phyloP scores from a whole-genome alignment of 2,888 invertebrate genomes.

The Drosophila histrio region DNA sequence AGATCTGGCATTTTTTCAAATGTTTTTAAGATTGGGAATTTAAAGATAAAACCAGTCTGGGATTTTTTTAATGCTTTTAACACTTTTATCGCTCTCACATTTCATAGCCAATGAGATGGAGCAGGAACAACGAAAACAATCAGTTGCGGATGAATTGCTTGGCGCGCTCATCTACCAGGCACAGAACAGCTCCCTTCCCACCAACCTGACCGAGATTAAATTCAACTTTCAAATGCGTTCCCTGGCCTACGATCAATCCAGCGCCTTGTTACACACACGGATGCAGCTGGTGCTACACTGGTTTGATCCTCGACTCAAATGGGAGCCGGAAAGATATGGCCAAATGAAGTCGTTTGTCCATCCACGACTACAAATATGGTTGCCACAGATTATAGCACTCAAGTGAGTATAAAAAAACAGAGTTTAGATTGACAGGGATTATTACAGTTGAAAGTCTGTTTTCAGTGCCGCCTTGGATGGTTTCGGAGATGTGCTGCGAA shows the following conservation, averaged over 20 bases:
- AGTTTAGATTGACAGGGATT: not conserved
- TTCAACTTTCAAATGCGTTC: slow-evolving; percentile 79
- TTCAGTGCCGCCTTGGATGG: slow-evolving; percentile 70
- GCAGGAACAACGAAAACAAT: slow-evolving; percentile 76
- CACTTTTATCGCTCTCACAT: not conserved
- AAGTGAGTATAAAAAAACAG: slow-evolving; percentile 52
- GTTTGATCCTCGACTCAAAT: slow-evolving; percentile 87
- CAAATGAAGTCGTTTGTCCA: slow-evolving; percentile 82
- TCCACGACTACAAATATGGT: slow-evolving; percentile 72
- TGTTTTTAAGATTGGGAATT: too few relatives aligned
- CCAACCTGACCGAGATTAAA: slow-evolving; percentile 60
- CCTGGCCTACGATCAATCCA: slow-evolving; percentile 72
- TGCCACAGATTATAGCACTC: slow-evolving; percentile 71
- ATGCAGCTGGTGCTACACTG: slow-evolving; percentile 85
- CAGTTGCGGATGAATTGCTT: slow-evolving; percentile 85
- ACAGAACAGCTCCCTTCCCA: slow-evolving; percentile 83
- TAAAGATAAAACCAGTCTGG: too few relatives aligned
- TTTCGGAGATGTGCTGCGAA: slow-evolving; percentile 47
- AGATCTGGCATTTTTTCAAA: too few relatives aligned
- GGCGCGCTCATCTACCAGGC: slow-evolving; percentile 84
- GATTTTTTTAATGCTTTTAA: too few relatives aligned
- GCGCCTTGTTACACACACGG: slow-evolving; percentile 76
- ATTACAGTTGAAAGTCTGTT: not conserved
- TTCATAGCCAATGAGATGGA: slow-evolving; percentile 73
- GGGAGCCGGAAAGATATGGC: slow-evolving; percentile 87